Evolutionary conservation across 2,113 vertebrate species (phyloP).

Genomic region (Alaudala cheleensis): DNA sequence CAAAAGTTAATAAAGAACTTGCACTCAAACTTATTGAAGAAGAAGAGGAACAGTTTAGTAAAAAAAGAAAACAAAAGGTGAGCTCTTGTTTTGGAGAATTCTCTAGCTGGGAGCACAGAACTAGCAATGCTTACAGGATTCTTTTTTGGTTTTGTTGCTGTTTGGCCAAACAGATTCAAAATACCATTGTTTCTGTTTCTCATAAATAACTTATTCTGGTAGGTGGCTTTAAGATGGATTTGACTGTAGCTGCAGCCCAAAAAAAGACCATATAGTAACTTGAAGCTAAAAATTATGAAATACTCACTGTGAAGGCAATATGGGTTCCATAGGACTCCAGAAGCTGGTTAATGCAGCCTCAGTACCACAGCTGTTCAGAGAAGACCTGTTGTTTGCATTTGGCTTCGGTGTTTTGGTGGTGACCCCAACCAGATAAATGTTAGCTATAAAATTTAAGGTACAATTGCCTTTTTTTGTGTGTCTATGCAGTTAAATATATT

Average conservation of each 20-base stretch:
- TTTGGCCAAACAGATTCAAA: neutral
- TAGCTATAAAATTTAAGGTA: neutral
- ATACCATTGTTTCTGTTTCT: neutral
- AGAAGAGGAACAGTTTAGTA: slow-evolving; percentile 73
- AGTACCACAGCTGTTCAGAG: neutral
- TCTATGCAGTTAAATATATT: neutral
- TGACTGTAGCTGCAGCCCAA: neutral
- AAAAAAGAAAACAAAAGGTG: slow-evolving; percentile 92
- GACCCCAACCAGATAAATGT: neutral
- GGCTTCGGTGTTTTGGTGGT: neutral
- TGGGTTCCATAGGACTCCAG: accelerated
- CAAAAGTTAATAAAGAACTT: slow-evolving; percentile 94
- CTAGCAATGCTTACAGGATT: neutral
- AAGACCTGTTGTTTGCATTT: neutral
- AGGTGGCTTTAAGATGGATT: neutral
- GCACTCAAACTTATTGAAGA: slow-evolving; percentile 95
- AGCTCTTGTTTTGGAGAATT: neutral
- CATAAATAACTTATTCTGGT: neutral
- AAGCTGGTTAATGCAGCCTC: neutral
- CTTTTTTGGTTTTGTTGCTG: neutral
- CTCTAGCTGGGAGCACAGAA: neutral
- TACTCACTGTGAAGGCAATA: neutral
- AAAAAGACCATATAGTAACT: neutral
- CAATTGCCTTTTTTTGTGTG: neutral
- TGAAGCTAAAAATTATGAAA: neutral